These are phyloP conservation scores for Solea senegalensis DNA, from an alignment of 2,113 vertebrate genomes.

Conservation along the genomic window DNA sequence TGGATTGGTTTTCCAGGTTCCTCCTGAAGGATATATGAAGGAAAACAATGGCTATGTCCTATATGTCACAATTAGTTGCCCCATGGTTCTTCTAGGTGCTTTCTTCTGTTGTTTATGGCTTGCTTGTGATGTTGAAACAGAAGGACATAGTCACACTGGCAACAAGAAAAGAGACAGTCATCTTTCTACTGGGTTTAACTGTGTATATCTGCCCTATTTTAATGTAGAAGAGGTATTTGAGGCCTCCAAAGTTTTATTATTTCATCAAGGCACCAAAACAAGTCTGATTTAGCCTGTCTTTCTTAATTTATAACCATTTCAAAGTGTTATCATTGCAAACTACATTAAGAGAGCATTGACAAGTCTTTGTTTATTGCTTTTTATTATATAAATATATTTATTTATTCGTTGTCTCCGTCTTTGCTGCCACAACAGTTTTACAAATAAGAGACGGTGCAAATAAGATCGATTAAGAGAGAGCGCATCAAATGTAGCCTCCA, in stretches of 20 bases:
- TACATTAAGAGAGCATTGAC: neutral
- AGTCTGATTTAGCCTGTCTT: neutral
- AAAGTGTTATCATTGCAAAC: neutral
- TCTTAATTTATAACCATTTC: neutral
- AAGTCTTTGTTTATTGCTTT: neutral
- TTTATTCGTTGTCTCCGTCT: neutral
- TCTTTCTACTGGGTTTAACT: too few relatives aligned
- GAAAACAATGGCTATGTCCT: too few relatives aligned
- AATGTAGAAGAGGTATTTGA: too few relatives aligned
- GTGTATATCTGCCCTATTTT: too few relatives aligned
- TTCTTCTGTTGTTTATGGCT: neutral
- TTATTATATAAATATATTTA: neutral
- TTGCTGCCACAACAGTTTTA: conserved; percentile 15
- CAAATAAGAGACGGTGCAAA: neutral
- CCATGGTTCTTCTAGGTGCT: too few relatives aligned
- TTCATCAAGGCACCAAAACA: neutral
- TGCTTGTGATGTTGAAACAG: neutral
- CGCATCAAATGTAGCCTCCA: conserved; percentile 8
- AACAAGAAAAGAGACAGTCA: too few relatives aligned
- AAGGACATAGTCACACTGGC: too few relatives aligned
- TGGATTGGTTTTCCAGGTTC: too few relatives aligned
- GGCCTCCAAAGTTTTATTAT: neutral
- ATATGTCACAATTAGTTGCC: too few relatives aligned
- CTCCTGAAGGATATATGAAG: too few relatives aligned
- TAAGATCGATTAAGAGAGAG: conserved; percentile 28